Evolutionary conservation across 2,113 vertebrate species (phyloP).

Genomic region (Lepisosteus osseus): DNA sequence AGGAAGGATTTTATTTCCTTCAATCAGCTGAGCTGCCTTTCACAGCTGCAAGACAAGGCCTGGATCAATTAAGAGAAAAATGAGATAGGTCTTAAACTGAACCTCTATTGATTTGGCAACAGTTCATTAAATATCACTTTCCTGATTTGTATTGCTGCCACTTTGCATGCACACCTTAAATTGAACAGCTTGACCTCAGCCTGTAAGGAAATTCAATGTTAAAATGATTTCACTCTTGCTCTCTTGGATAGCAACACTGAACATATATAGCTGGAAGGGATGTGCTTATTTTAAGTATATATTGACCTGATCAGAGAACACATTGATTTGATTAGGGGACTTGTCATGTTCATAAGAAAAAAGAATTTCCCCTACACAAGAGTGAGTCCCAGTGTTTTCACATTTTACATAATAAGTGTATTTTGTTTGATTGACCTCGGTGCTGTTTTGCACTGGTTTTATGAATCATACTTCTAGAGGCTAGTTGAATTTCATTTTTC

Average conservation of each 20-base stretch:
- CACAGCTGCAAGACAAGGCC: not conserved
- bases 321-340: constrained; percentile 4
- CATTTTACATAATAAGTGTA: constrained; percentile 1
- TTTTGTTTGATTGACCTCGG: not conserved
- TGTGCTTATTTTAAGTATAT: not conserved
- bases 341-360: not conserved
- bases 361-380: not conserved
- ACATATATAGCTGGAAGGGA: not conserved
- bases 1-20: not conserved
- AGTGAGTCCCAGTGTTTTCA: not conserved
- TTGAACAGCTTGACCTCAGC: not conserved
- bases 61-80: not conserved
- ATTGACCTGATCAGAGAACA: constrained; percentile 1
- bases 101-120: not conserved
- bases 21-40: not conserved
- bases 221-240: not conserved
- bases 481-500: too few species aligned
- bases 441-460: not conserved
- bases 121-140: constrained; percentile 6
- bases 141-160: not conserved
- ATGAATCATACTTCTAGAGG: not conserved
- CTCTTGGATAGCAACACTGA: too few species aligned
- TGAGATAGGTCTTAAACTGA: not conserved
- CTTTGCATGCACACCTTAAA: not conserved
- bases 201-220: not conserved